phyloP scores from a whole-genome alignment of 1,140 invertebrate species.

The Uloborus diversus region DNA sequence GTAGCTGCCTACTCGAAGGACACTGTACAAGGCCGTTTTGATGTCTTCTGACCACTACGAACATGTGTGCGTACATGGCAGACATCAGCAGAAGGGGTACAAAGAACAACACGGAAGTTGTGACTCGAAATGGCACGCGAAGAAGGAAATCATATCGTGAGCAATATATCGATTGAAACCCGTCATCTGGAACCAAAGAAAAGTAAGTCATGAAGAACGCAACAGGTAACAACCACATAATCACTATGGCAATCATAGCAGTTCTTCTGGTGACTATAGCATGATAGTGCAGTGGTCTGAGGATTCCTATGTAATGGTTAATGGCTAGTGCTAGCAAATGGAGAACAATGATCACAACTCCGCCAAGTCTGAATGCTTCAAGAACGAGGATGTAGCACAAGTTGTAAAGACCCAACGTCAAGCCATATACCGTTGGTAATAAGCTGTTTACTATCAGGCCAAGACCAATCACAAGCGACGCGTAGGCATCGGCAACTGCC shows the following conservation, averaged over 20 bases:
- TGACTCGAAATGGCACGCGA: conserved; percentile 66
- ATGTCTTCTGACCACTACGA: conserved; percentile 69
- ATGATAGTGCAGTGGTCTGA: conserved; percentile 71
- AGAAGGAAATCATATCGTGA: conserved; percentile 27
- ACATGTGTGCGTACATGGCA: conserved; percentile 72
- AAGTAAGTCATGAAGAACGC: conserved; percentile 70
- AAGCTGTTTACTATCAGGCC: conserved; percentile 70
- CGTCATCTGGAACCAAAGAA: conserved; percentile 65
- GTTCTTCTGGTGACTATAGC: conserved; percentile 62
- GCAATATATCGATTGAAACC: conserved; percentile 63
- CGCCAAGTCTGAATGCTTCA: conserved; percentile 69
- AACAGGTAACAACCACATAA: conserved; percentile 71
- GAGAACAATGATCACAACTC: conserved; percentile 71
- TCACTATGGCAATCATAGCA: conserved; percentile 65
- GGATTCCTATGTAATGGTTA: conserved; percentile 76
- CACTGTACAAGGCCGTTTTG: conserved; percentile 61
- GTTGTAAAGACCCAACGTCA: conserved; percentile 46
- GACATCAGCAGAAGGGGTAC: conserved; percentile 70
- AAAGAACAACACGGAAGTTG: conserved; percentile 64
- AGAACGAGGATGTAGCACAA: conserved; percentile 65
- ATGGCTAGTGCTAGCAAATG: conserved; percentile 74
- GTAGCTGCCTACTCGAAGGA: conserved; percentile 41
- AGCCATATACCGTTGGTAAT: conserved; percentile 61
- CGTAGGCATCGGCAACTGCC: conserved; percentile 71
- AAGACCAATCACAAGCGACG: conserved; percentile 68